Percentiles rank a stretch among this genome's conserved stretches.
These are phyloP conservation scores for Punctoribates punctum DNA, from an alignment of 2,888 invertebrate species.

Conservation along the genomic window DNA sequence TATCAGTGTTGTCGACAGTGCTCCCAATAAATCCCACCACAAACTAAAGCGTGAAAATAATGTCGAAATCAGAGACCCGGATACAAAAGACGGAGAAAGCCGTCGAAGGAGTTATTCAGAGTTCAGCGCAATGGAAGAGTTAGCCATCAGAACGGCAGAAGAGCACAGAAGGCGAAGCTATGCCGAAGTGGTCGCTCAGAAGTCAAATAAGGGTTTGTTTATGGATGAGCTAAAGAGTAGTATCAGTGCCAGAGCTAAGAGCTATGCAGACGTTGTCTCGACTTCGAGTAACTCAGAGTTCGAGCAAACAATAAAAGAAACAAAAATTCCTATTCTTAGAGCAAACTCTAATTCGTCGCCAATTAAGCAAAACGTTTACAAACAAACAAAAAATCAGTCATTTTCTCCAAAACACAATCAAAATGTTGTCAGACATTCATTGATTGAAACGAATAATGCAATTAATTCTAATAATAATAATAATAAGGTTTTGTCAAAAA, in stretches of 20 bases:
- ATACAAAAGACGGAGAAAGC: background rate
- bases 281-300: constrained; percentile 23
- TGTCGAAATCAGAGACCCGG: background rate
- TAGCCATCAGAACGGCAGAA: background rate
- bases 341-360: constrained; percentile 15
- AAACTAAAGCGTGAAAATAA: background rate
- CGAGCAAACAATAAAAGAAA: constrained; percentile 21
- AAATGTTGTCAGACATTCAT: constrained; percentile 20
- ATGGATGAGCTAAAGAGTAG: constrained; percentile 25
- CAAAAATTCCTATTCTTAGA: constrained; percentile 23
- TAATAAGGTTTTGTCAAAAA: constrained; percentile 22
- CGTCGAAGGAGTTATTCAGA: background rate
- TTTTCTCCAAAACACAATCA: constrained; percentile 17
- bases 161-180: constrained; percentile 12
- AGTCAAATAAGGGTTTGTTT: background rate
- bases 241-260: constrained; percentile 30
- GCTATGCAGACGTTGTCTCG: constrained; percentile 26
- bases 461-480: background rate
- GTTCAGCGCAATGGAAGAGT: background rate
- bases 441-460: background rate
- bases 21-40: background rate
- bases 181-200: constrained; percentile 31
- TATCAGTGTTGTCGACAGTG: background rate
- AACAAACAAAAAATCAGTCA: background rate
- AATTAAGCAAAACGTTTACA: background rate